Evolutionary conservation across 2,888 invertebrate species (phyloP), one percentile per base, ranked within the genome.

Genomic region (Girardia tigrina): DNA sequence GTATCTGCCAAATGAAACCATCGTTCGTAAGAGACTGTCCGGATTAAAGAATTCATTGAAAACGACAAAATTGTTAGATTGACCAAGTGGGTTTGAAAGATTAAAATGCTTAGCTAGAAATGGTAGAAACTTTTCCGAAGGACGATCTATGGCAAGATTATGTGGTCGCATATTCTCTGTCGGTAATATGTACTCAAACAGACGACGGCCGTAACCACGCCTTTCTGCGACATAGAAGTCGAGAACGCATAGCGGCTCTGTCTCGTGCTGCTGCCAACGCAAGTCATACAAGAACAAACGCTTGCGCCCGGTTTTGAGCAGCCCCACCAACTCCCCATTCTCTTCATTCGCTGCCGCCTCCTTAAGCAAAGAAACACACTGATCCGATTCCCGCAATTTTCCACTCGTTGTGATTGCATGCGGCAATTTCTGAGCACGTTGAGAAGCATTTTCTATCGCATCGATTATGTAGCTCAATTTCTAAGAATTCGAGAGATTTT

Each of bases 221-320:
- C 94, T 88, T 82, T 90, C 90, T 81, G 91, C 86, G 27, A 97
- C 88, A 84, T 90, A 97, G 86, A 97, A 95, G 84, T 97, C 95
- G 72, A 97, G 87, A 76, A 95, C 88, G 83, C 94, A 94, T 16
- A 91, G 86, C 0, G 93, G 90, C 78, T 90, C 88, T 77, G 90
- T 87, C 83, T 92, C 91, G 82, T 89, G 89, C 79, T 90, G 89
- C 72, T 78, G 77, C 27, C 83, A 82, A 12, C 80, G 77, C 29
- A 79, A 74, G 78, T 84, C 83, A 77, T 83, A 83, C 12, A 95
- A 87, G 86, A 91, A 97, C 74, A 97, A 86, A 81, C 90, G 90
- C 86, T 95, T 95, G 78, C 87, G 87, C 29, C 95, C 94, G 72
- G 92, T 89, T 86, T 94, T 95, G 78, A 95, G 86, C 80, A 94